Evolutionary conservation across 2,888 invertebrate genomes (phyloP), one percentile per base, ranked within the genome.

Genomic region (Yponomeuta malinellus): DNA sequence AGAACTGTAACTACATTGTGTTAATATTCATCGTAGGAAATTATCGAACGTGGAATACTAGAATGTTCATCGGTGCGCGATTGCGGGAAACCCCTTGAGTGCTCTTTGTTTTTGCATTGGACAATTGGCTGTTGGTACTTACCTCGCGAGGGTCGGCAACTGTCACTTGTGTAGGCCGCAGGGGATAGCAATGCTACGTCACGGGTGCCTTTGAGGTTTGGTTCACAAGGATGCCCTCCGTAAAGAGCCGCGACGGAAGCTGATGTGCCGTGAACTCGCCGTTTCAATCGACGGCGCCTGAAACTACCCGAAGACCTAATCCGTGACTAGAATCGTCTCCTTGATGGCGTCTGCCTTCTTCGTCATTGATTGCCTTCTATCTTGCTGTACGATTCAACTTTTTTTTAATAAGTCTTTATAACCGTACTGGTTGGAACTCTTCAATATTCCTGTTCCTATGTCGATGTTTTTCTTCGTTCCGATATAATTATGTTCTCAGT

Each of bases 221-320:
- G 43, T 68, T 63, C 71, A 78, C 63, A 79, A 78, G 81, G 82
- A 81, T 82, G 85, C 85, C 87, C 82, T 84, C 84, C 85, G 85
- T 78, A 81, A 82, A 81, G 84, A 63, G 70, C 29, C 82, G 79
- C 83, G 88, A 87, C 85, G 87, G 87, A 83, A 82, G 86, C 86
- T 87, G 84, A 85, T 90, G 83, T 90, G 89, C 82, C 85, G 86
- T 83, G 82, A 83, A 82, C 83, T 80, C 82, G 79, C 87, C 85
- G 86, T 83, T 86, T 88, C 85, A 85, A 84, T 85, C 84, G 89
- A 84, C 84, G 89, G 84, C 86, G 78, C 80, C 85, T 85, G 81
- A 84, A 84, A 81, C 81, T 63, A 79, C 75, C 77, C 76, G 74
- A 79, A 86, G 90, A 85, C 77, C 74, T 52, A 64, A 69, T 73